Evolutionary conservation across 2,888 invertebrate genomes (phyloP), one percentile per base, ranked within the genome.

Genomic region (Melieria crassipennis): DNA sequence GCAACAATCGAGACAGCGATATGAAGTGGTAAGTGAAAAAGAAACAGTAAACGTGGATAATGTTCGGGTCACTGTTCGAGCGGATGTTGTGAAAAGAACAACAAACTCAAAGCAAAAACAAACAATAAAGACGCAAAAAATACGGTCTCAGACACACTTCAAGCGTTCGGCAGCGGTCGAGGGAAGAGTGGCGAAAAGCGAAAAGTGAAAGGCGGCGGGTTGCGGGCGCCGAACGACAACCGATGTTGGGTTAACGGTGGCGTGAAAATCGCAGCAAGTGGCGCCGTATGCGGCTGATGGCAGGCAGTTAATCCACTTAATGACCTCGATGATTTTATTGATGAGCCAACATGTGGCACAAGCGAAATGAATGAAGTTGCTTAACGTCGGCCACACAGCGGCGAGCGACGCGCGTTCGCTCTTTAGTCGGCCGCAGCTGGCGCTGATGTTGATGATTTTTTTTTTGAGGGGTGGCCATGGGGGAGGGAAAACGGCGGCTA

Each of bases 281-380:
- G 62, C 62, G 56, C 52, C 62, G 52, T 45, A 62, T 69, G 69
- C 62, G 52, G 47, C 47, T 69, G 57, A 67, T 67, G 50, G 50
- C 16, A 45, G 50, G 60, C 67, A 67, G 60, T 67, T 67, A 67
- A 67, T 67, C 65, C 84, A 85, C 83, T 85, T 85, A 85, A 85
- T 85, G 85, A 85, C 82, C 85, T 84, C 85, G 84, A 85, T 85
- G 85, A 85, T 85, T 85, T 85, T 85, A 85, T 85, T 85, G 85
- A 85, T 85, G 85, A 76, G 75, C 77, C 78, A 80, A 79, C 79
- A 79, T 75, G 79, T 80, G 79, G 76, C 73, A 71, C 68, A 79
- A 58, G 47, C 50, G 52, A 52, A 10, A 11, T 50, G 64, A 30
- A 30, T 30, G 30, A 30, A 30, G 30, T 30, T 30, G 30, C 30